Conservation (phyloP, 2,888 invertebrate species). For the Entomobrya proxima region DNA sequence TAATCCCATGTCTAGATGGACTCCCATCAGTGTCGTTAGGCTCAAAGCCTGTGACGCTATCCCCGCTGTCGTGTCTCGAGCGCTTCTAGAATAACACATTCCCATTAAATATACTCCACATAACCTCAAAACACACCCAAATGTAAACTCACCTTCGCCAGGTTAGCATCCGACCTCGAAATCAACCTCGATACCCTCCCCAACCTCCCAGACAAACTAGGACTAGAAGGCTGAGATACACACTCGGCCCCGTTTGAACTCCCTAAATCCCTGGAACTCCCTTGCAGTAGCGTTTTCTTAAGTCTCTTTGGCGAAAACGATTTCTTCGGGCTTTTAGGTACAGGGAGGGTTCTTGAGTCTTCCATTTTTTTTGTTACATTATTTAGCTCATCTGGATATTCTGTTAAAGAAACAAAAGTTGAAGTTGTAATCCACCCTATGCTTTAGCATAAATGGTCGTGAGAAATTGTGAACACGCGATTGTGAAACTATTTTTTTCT, state of each 20-base stretch:
- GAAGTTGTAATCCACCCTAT: too few relatives aligned
- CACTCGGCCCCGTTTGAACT: conserved; percentile 36
- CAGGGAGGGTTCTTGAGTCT: conserved; percentile 18
- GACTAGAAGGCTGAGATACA: conserved; percentile 44
- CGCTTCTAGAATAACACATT: conserved; percentile 46
- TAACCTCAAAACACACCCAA: too few relatives aligned
- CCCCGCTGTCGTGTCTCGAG: conserved; percentile 72
- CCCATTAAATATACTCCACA: too few relatives aligned
- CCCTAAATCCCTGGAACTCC: conserved; percentile 34
- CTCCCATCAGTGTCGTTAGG: conserved; percentile 48
- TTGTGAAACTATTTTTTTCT: too few relatives aligned
- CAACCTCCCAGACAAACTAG: conserved; percentile 70
- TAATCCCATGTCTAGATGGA: conserved; percentile 72
- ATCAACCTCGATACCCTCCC: conserved; percentile 73
- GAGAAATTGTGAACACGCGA: too few relatives aligned
- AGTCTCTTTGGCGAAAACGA: conserved; percentile 48
- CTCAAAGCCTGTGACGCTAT: conserved; percentile 61
- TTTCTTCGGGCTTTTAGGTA: conserved; percentile 45
- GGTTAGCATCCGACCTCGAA: conserved; percentile 75
- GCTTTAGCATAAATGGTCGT: too few relatives aligned
- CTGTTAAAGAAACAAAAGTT: too few relatives aligned
- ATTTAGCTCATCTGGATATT: neutral
- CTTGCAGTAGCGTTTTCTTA: conserved; percentile 31
- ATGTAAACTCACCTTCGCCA: conserved; percentile 58
- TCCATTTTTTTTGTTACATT: neutral